Base-by-base conservation (phyloP, 2,888 invertebrate species). In the Pristionchus entomophagus region DNA sequence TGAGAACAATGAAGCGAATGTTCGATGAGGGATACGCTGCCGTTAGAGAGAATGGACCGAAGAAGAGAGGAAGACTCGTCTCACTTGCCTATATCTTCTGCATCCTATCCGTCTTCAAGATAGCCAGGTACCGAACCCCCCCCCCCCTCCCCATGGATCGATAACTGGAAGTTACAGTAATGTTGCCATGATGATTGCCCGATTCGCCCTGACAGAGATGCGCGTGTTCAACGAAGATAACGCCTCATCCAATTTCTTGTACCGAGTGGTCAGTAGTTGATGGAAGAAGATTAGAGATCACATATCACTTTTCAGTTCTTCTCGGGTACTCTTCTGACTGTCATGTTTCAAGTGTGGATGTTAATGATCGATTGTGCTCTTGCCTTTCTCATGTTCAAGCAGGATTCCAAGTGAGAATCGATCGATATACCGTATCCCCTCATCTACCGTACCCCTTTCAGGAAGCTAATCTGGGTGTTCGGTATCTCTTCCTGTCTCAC, bases 1-100 rank as follows among this genome's bases (percentile, higher is more conserved):
- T 80, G 19, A 29, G 78, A 14, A 35, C 78, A 19, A 80, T 80
- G 78, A 80, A 80, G 49, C 49, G 78, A 19, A 80, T 80, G 78
- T 51, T 80, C 49, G 51, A 80, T 26, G 78, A 80, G 51, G 78
- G 78, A 6, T 73, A 73, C 73, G 32, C 29, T 38, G 73, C 73
- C 8, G 73, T 73, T 6, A 29, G 73, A 19, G 38, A 41, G n/a
- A n/a, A 5, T 1, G 73, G 73, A 2, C 38, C 38, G 10, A 41
- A 26, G 73, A 41, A 8, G 6, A 38, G 73, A 73, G 41, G 41
- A 12, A 41, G 41, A 14, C n/a, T 73, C 14, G 45, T 73, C 73
- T n/a, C 41, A 6, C 38, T 73, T 41, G 45, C 41, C 73, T 73
- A 26, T 26, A 8, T 73, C 38, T 73, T 73, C 73, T 14, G n/a